Base-by-base conservation (phyloP, 2,113 vertebrate genomes). In the Melozone crissalis region DNA sequence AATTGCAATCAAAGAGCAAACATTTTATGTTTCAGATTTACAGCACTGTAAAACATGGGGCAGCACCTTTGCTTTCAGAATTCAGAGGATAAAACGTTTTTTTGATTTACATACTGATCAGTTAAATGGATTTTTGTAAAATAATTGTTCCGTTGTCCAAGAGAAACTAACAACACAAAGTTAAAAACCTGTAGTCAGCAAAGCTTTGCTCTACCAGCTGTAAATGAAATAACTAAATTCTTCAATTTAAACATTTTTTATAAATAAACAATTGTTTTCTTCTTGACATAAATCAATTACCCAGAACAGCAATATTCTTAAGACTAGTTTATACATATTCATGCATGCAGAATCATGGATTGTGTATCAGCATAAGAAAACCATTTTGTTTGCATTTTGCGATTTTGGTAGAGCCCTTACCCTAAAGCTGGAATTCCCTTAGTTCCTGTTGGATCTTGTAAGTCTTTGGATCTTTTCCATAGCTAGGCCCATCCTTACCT, bases 251-350 rank as follows among this genome's bases (percentile, higher is more conserved):
- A 94, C 14, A 84, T 96, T 90, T 58, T 52, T 88, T 97, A 94
- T 95, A 89, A 97, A 96, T 94, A 97, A 96, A 94, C 52, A 92
- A 93, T 94, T 94, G 68, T 76, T 96, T 82, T 39, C 51, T 44
- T 16, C 33, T 55, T 91, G 90, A 94, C 94, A 97, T 97, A 96
- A 96, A 94, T 93, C 72, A 84, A 47, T 95, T 96, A 91, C 59
- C 31, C n/a, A 78, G 84, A 84, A 95, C 93, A 96, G 87, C 75
- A 96, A 27, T 79, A 55, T 90, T 88, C 71, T 86, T 80, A 76
- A 58, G 12, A 77, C 12, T n/a, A 19, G n/a, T 71, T 88, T 21
- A 71, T 90, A 81, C 67, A 67, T 86, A 77, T 77, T 81, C 27
- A 75, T 52, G 19, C 5, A 7, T 71, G 12, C 3, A 5, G 67